Evolutionary conservation across 2,797 vertebrate genomes (phyloP).

Genomic region (Craterocephalus amniculus): DNA sequence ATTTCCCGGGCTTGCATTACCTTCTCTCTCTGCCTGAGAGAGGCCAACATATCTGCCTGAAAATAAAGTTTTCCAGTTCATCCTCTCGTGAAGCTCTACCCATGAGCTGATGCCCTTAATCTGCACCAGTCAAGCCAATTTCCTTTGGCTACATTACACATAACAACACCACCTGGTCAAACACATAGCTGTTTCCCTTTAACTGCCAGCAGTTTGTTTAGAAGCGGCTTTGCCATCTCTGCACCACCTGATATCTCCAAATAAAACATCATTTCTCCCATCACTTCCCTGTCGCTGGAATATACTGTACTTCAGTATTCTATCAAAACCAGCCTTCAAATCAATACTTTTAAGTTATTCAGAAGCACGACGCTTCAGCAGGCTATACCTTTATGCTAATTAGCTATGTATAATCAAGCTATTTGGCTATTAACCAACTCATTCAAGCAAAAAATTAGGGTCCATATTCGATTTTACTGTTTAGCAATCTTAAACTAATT

Average conservation of each 20-base stretch:
- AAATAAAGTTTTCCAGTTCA: slow-evolving; percentile 40
- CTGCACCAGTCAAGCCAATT: slow-evolving; percentile 22
- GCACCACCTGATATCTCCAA: slow-evolving; percentile 16
- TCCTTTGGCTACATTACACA: slow-evolving; percentile 19
- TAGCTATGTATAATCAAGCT: not conserved
- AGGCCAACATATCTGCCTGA: slow-evolving; percentile 41
- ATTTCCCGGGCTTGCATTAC: slow-evolving; percentile 48
- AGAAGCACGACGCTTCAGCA: not conserved
- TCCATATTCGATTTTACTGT: slow-evolving; percentile 55
- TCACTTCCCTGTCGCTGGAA: slow-evolving; percentile 1
- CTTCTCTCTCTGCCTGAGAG: slow-evolving; percentile 34
- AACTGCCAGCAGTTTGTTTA: slow-evolving; percentile 14
- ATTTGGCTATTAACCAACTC: slow-evolving; percentile 32
- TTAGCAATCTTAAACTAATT: slow-evolving; percentile 51
- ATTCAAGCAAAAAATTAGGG: slow-evolving; percentile 54
- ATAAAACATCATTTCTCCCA: slow-evolving; percentile 4
- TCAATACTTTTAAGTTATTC: slow-evolving; percentile 5
- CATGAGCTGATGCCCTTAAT: slow-evolving; percentile 24
- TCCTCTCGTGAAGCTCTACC: not conserved
- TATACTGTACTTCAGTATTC: slow-evolving; percentile 3
- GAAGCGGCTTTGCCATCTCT: slow-evolving; percentile 2
- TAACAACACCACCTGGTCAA: slow-evolving; percentile 18
- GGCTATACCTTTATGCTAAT: not conserved
- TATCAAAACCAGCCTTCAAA: not conserved
- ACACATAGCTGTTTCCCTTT: slow-evolving; percentile 5